Evolutionary conservation across 1,140 invertebrate genomes (phyloP), one percentile per base, ranked within the genome.

Genomic region (Wasmannia auropunctata): DNA sequence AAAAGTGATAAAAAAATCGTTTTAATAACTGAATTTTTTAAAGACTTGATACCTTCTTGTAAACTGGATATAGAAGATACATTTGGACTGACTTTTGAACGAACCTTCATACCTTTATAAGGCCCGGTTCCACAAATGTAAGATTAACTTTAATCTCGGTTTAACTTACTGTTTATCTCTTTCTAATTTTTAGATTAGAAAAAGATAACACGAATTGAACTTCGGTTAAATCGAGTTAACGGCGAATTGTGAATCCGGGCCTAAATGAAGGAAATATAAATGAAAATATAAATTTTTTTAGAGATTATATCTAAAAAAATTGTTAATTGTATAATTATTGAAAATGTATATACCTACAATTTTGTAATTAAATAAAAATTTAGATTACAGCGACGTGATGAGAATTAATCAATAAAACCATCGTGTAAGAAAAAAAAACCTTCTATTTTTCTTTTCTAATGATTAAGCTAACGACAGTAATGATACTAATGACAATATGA

Each of bases 261-360:
- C n/a, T n/a, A n/a, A 60, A n/a, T 72, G 69, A 77, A 56, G 81
- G 87, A 88, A 81, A 74, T 76, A 74, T 72, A 77, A 22, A 54
- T 46, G n/a, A 51, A 49, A 76, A 46, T 56, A 49, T 40, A 25
- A 49, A 84, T 51, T 58, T 1, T 37, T 34, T 75, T 28, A 56
- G n/a, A 79, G 3, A 69, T 25, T n/a, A 49, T 28, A 19, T n/a
- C 1, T 51, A n/a, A 4, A 31, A 46, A n/a, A n/a, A n/a, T n/a
- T n/a, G n/a, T n/a, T n/a, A n/a, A 46, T 67, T 7, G 25, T 31
- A 10, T 10, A 49, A 51, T 43, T 46, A 49, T 67, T 67, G 19
- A 11, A 37, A 22, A 63, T 22, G 5, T 65, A 14, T 28, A 0
- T 40, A 25, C 0, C 14, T 19, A 67, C 14, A 25, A 3, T 31